Percentiles rank a stretch among this genome's conserved stretches.
Conservation (phyloP, 2,888 invertebrate genomes). For the Anthophora plumipes region DNA sequence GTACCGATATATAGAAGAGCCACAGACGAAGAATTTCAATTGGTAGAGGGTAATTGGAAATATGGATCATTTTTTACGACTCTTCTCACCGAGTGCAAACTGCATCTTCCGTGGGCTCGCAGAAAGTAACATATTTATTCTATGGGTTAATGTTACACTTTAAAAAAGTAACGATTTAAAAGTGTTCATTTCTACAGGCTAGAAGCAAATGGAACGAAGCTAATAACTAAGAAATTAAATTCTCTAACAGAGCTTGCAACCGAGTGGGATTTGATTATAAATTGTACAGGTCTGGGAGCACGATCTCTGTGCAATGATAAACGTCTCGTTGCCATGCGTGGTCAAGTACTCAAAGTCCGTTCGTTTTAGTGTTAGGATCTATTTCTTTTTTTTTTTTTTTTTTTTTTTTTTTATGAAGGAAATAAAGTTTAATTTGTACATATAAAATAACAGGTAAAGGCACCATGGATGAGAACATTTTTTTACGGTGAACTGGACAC, state of each 20-base stretch:
- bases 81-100: slow-evolving; percentile 90
- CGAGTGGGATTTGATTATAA: slow-evolving; percentile 91
- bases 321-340: slow-evolving; percentile 91
- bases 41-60: slow-evolving; percentile 91
- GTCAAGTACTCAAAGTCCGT: slow-evolving; percentile 91
- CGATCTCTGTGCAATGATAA: slow-evolving; percentile 90
- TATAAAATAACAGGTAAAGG: slow-evolving; percentile 87
- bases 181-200: slow-evolving; percentile 85
- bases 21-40: slow-evolving; percentile 89
- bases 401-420: neutral
- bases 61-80: slow-evolving; percentile 94
- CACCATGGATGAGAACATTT: slow-evolving; percentile 96
- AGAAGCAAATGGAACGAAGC: slow-evolving; percentile 87
- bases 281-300: slow-evolving; percentile 95
- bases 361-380: slow-evolving; percentile 2
- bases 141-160: neutral
- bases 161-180: neutral
- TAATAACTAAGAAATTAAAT: slow-evolving; percentile 86
- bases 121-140: slow-evolving; percentile 86
- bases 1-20: slow-evolving; percentile 91
- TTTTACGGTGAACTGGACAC: slow-evolving; percentile 94
- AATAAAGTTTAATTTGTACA: neutral
- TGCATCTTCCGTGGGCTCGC: slow-evolving; percentile 92
- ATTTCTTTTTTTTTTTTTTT: no score
- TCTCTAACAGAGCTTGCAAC: slow-evolving; percentile 87